phyloP scores from a whole-genome alignment of 2,113 vertebrate species.

The Bucco capensis region DNA sequence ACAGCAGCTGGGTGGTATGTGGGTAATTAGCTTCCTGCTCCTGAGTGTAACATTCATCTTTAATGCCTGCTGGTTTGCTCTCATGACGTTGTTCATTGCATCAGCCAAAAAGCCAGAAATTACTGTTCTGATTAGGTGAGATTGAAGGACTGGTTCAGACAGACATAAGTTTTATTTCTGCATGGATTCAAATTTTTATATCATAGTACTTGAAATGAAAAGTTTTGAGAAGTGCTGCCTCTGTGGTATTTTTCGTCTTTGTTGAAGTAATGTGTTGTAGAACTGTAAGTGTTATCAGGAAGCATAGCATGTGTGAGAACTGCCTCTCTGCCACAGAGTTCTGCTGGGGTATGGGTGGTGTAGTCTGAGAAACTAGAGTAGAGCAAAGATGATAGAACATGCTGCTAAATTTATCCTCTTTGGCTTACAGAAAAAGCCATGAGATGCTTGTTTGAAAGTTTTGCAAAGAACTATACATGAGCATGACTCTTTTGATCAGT shows the following conservation, averaged over 20 bases:
- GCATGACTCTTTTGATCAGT: not conserved
- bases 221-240: not conserved
- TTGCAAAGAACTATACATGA: not conserved
- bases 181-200: not conserved
- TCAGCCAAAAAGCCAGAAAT: not conserved
- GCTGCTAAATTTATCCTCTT: not conserved
- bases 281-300: not conserved
- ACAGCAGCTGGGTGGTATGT: not conserved
- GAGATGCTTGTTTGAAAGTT: not conserved
- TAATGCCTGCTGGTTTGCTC: not conserved
- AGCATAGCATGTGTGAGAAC: not conserved
- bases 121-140: not conserved
- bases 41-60: not conserved
- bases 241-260: fast-evolving
- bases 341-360: not conserved
- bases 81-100: not conserved
- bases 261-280: not conserved
- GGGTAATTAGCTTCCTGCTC: not conserved
- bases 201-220: not conserved
- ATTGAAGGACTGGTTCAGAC: not conserved
- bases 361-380: not conserved
- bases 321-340: not conserved
- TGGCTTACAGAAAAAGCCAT: not conserved
- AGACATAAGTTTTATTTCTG: not conserved
- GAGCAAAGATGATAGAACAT: not conserved